A percentile compares a stretch with the other conserved stretches of the same genome.
These are phyloP conservation scores for Zoroaster sp. DNA, from an alignment of 53 echinoderm and acorn worm genomes.

Conservation along the genomic window DNA sequence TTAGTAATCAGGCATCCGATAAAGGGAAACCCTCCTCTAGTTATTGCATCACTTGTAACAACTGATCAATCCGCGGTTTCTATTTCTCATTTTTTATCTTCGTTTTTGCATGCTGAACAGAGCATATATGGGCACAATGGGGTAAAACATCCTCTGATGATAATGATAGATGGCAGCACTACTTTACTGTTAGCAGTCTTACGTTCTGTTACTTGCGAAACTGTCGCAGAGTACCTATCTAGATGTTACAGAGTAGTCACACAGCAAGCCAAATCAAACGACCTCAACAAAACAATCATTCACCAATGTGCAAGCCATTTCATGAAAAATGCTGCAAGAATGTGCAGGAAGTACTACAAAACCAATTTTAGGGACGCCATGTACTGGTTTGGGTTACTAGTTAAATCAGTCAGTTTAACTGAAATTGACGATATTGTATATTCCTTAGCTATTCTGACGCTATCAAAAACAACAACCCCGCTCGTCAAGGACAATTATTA, in stretches of 20 bases:
- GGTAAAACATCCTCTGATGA: not conserved
- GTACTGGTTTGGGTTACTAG: not conserved
- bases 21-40: not conserved
- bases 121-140: not conserved
- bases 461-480: not conserved
- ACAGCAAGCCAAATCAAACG: not conserved
- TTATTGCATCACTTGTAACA: not conserved
- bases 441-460: not conserved
- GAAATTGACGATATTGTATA: not conserved
- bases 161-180: slow-evolving; percentile 1
- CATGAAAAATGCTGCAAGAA: not conserved
- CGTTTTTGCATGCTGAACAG: not conserved
- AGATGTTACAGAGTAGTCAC: not conserved
- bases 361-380: not conserved
- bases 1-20: slow-evolving; percentile 5
- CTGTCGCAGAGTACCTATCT: not conserved
- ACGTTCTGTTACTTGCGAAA: not conserved
- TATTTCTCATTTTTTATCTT: not conserved
- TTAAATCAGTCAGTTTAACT: not conserved
- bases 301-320: not conserved
- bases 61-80: not conserved
- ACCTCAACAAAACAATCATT: not conserved
- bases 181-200: not conserved
- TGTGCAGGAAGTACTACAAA: not conserved
- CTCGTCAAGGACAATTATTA: not conserved